These are phyloP conservation scores for Lasioglossum lativentre DNA, from an alignment of 2,888 invertebrate species.

Conservation along the genomic window DNA sequence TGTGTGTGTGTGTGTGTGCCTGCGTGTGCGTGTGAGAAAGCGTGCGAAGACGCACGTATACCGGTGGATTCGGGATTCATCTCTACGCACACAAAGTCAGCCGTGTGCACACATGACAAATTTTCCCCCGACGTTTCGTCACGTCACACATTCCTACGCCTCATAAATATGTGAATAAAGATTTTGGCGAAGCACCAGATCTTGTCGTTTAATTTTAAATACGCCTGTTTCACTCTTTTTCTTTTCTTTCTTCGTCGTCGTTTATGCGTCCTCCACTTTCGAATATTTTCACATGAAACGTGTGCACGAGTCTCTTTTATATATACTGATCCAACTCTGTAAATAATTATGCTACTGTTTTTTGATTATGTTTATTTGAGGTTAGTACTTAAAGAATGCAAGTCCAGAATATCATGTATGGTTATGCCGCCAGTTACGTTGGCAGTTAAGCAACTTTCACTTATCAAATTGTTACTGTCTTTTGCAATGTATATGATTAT, in stretches of 20 bases:
- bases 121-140: constrained; percentile 49
- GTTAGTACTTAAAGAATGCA: neutral
- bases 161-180: constrained; percentile 42
- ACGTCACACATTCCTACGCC: constrained; percentile 59
- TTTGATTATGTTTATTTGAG: neutral
- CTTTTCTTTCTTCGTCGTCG: neutral
- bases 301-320: neutral
- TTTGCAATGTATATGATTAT: neutral
- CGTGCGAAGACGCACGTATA: constrained; percentile 17
- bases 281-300: neutral
- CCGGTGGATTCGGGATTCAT: constrained; percentile 26
- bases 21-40: neutral
- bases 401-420: neutral
- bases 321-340: neutral
- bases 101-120: constrained; percentile 10
- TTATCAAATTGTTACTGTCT: neutral
- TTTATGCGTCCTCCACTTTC: neutral
- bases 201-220: constrained; percentile 30
- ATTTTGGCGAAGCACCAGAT: constrained; percentile 64
- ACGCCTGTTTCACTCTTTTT: constrained; percentile 8
- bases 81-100: constrained; percentile 17
- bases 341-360: neutral
- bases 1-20: neutral
- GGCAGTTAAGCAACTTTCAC: constrained; percentile 32
- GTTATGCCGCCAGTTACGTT: neutral